Evolutionary conservation across 1,140 invertebrate genomes (phyloP).

Genomic region (Araneus ventricosus): DNA sequence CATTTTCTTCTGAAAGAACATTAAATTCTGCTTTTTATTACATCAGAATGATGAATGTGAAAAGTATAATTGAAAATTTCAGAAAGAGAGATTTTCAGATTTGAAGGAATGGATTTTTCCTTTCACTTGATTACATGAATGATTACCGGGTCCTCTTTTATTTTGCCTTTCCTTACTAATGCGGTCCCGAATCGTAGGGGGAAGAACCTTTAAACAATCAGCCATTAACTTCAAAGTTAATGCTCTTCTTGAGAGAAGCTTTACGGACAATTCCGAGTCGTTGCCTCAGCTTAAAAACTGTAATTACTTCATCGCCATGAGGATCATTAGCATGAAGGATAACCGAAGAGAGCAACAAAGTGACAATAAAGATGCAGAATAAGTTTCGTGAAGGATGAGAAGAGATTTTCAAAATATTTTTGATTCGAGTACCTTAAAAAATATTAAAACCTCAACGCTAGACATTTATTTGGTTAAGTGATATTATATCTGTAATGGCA

Average conservation of each 20-base stretch:
- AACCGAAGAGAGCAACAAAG: not conserved
- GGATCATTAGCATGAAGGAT: not conserved
- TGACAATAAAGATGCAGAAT: not conserved
- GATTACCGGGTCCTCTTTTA: not conserved
- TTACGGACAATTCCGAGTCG: not conserved
- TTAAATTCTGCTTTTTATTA: too few species aligned
- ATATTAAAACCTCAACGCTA: too few species aligned
- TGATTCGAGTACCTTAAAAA: not conserved
- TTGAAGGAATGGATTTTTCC: not conserved
- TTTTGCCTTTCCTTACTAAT: conserved; percentile 2
- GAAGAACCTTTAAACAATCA: conserved; percentile 36
- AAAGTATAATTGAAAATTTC: too few species aligned
- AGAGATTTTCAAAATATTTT: not conserved
- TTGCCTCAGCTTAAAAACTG: conserved; percentile 8
- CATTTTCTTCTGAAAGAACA: too few species aligned
- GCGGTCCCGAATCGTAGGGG: not conserved
- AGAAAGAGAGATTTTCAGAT: not conserved
- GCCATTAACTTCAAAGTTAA: conserved; percentile 43
- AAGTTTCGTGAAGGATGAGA: not conserved
- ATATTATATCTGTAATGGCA: too few species aligned
- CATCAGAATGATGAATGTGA: too few species aligned
- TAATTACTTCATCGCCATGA: conserved; percentile 26
- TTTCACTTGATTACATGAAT: too few species aligned
- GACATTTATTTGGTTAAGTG: too few species aligned
- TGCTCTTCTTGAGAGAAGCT: not conserved